A percentile compares a stretch with the other conserved stretches of the same genome.
phyloP scores from a whole-genome alignment of 2,888 invertebrate species.

The Horisme vitalbata region DNA sequence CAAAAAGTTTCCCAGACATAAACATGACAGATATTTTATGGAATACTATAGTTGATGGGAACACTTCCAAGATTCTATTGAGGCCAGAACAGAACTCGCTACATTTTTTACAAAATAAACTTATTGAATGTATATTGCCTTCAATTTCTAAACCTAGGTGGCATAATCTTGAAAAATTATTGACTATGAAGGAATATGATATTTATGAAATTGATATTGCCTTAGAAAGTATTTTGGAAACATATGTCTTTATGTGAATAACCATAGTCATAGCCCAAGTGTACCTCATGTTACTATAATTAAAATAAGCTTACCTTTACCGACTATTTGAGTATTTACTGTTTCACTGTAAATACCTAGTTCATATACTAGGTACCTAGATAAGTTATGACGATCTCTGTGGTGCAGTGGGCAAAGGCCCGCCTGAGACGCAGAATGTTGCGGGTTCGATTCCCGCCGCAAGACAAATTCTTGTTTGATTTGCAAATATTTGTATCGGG shows the following conservation, averaged over 20 bases:
- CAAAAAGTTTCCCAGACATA: constrained; percentile 45
- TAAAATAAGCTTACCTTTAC: too few species aligned
- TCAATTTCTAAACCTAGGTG: constrained; percentile 7
- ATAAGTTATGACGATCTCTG: too few species aligned
- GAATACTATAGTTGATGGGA: constrained; percentile 33
- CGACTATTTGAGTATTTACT: too few species aligned
- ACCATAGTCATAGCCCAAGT: too few species aligned
- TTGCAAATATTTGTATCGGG: too few species aligned
- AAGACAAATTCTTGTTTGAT: too few species aligned
- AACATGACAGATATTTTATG: constrained; percentile 50
- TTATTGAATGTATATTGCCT: constrained; percentile 7
- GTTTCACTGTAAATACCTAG: too few species aligned
- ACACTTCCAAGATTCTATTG: neutral
- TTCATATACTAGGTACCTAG: constrained; percentile 32
- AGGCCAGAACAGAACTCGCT: neutral
- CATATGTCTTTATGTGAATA: constrained; percentile 6
- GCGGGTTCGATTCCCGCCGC: too few species aligned
- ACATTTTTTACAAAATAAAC: constrained; percentile 9
- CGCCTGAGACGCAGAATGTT: too few species aligned
- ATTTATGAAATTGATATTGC: constrained; percentile 39
- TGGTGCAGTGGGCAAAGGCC: too few species aligned
- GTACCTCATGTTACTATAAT: too few species aligned
- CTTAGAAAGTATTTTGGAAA: constrained; percentile 40
- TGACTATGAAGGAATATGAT: constrained; percentile 37
- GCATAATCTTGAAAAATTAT: constrained; percentile 31